Evolutionary conservation across 2,113 vertebrate genomes (phyloP).

Genomic region (Notothenia rossii): DNA sequence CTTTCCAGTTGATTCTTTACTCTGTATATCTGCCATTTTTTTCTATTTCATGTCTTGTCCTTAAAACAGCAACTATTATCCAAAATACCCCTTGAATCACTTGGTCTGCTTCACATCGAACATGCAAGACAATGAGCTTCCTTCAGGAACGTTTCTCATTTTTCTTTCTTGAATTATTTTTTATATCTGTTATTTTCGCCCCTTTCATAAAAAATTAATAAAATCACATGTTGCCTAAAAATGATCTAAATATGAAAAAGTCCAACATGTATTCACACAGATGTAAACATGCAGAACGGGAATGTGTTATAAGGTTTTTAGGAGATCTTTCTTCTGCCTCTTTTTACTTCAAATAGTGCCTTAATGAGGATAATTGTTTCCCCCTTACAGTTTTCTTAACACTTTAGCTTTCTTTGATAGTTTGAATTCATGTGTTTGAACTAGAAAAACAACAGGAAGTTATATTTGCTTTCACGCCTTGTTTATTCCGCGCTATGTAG

Average conservation of each 20-base stretch:
- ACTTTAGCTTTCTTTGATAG: conserved; percentile 6
- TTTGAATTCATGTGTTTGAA: conserved; percentile 9
- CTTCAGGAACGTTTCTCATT: neutral
- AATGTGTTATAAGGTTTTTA: neutral
- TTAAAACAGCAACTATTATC: neutral
- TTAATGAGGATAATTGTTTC: too few relatives aligned
- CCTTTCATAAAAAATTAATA: too few relatives aligned
- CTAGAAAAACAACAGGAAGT: neutral
- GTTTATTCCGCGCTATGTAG: conserved; percentile 18
- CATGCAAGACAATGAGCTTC: too few relatives aligned
- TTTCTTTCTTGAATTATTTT: neutral
- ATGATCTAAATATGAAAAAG: neutral
- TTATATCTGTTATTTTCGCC: too few relatives aligned
- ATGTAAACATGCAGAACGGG: too few relatives aligned
- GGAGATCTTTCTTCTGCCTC: neutral
- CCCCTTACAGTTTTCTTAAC: neutral
- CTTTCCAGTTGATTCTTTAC: neutral
- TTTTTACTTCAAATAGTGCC: neutral
- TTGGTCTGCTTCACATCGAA: too few relatives aligned
- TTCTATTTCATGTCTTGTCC: neutral
- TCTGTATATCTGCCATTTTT: neutral
- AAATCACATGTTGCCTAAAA: too few relatives aligned
- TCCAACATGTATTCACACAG: neutral
- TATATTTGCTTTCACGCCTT: conserved; percentile 25
- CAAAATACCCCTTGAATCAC: too few relatives aligned